Evolutionary conservation across 1,140 invertebrate genomes (phyloP).

Genomic region (Papilio xuthus): DNA sequence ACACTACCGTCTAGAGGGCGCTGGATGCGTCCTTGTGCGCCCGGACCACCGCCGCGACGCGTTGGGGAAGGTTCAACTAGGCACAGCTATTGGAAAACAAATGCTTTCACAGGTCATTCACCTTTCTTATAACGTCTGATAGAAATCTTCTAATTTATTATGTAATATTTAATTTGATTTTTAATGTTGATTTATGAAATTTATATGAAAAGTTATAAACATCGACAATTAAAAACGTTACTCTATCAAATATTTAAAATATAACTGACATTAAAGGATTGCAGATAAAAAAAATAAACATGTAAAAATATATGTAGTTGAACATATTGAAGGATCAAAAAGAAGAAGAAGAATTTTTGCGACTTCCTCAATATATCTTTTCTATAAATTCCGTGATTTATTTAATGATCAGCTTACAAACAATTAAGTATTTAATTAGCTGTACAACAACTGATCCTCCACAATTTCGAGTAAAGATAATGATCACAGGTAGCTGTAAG

Average conservation of each 20-base stretch:
- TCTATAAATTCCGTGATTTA: not conserved
- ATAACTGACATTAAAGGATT: too few species aligned
- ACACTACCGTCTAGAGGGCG: constrained; percentile 44
- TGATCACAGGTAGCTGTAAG: not conserved
- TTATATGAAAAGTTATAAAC: too few species aligned
- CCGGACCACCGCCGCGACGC: not conserved
- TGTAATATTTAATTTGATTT: too few species aligned
- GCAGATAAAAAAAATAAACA: too few species aligned
- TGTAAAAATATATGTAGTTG: not conserved
- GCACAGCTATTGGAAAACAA: constrained; percentile 24
- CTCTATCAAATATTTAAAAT: too few species aligned
- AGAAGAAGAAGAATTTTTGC: not conserved
- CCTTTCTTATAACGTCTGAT: not conserved
- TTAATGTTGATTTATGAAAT: too few species aligned
- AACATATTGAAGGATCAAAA: not conserved
- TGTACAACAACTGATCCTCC: not conserved
- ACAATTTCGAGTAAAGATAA: not conserved
- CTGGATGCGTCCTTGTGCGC: constrained; percentile 12
- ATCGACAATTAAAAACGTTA: too few species aligned
- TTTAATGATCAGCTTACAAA: not conserved
- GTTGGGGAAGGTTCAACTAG: constrained; percentile 25
- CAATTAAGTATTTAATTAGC: not conserved
- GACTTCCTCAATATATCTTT: not conserved
- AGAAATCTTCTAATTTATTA: not conserved
- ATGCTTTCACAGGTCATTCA: not conserved